phyloP scores from a whole-genome alignment of 30 jellyfish, hydroid and myxozoan genomes.

The Turritopsis dohrnii region DNA sequence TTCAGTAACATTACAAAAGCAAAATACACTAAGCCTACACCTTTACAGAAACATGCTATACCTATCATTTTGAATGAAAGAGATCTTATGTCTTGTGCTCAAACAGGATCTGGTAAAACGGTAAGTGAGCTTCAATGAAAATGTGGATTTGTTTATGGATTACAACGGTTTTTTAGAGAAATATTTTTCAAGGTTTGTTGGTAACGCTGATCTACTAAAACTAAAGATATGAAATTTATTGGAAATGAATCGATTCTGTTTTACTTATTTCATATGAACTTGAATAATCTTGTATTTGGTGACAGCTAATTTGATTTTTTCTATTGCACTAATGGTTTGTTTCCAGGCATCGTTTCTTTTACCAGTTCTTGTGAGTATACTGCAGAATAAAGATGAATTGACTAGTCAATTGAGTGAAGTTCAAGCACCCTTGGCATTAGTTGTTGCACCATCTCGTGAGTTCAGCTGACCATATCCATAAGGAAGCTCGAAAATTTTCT shows the following conservation, averaged over 20 bases:
- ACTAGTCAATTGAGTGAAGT: slow-evolving; percentile 46
- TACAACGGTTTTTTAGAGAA: too few species aligned
- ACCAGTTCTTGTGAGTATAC: slow-evolving; percentile 47
- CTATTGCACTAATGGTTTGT: not conserved
- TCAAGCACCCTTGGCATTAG: slow-evolving; percentile 67
- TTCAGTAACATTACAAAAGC: slow-evolving; percentile 58
- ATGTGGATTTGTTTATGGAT: too few species aligned
- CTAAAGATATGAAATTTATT: too few species aligned
- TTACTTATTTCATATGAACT: too few species aligned
- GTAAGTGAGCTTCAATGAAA: slow-evolving; percentile 41
- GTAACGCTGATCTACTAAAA: not conserved
- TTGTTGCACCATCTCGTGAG: slow-evolving; percentile 87
- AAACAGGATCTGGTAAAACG: slow-evolving; percentile 97
- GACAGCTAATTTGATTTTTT: not conserved
- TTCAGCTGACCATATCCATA: slow-evolving; percentile 68
- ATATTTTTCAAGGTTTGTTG: not conserved
- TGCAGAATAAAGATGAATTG: slow-evolving; percentile 37
- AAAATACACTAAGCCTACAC: slow-evolving; percentile 68
- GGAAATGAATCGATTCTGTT: too few species aligned
- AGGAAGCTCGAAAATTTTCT: slow-evolving; percentile 84
- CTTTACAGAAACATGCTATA: slow-evolving; percentile 68
- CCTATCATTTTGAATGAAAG: slow-evolving; percentile 61
- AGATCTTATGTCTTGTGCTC: slow-evolving; percentile 98
- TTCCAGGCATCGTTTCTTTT: slow-evolving; percentile 91
- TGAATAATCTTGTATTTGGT: too few species aligned